Conservation (phyloP, 2,888 invertebrate genomes). For the Halictus quadricinctus region DNA sequence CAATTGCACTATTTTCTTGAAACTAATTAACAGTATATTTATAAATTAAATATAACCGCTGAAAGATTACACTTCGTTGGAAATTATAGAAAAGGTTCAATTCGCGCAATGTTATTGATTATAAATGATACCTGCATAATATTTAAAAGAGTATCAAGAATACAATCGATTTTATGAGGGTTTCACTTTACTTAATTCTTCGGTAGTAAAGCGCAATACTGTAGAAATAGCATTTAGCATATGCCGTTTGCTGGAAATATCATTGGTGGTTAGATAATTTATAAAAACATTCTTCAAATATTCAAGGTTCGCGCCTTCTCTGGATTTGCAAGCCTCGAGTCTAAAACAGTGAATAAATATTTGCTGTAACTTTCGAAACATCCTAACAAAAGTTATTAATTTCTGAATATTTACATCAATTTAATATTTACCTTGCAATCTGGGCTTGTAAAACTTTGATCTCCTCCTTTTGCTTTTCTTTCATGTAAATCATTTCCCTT, state of each 20-base stretch:
- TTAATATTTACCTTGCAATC: constrained; percentile 77
- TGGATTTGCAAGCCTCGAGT: constrained; percentile 88
- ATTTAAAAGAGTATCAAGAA: constrained; percentile 1
- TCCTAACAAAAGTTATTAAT: background rate
- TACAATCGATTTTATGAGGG: constrained; percentile 43
- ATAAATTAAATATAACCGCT: background rate
- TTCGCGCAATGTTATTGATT: background rate
- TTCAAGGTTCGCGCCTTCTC: constrained; percentile 94
- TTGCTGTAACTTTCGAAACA: background rate
- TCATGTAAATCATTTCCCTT: constrained; percentile 76
- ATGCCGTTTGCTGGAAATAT: constrained; percentile 88
- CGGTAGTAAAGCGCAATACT: constrained; percentile 90
- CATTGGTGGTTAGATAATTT: constrained; percentile 89
- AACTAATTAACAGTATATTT: constrained; percentile 7
- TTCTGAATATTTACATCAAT: background rate
- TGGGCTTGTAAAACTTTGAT: constrained; percentile 75
- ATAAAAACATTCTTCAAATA: constrained; percentile 95
- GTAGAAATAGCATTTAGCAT: constrained; percentile 96
- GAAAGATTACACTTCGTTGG: background rate
- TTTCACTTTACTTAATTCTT: constrained; percentile 85
- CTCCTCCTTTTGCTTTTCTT: constrained; percentile 78
- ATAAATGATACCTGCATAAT: background rate
- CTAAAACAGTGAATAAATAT: constrained; percentile 79
- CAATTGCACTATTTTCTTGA: constrained; percentile 5
- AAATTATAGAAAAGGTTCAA: background rate